These are phyloP conservation scores for Achlya flavicornis DNA, from an alignment of 2,888 invertebrate species.

Conservation along the genomic window DNA sequence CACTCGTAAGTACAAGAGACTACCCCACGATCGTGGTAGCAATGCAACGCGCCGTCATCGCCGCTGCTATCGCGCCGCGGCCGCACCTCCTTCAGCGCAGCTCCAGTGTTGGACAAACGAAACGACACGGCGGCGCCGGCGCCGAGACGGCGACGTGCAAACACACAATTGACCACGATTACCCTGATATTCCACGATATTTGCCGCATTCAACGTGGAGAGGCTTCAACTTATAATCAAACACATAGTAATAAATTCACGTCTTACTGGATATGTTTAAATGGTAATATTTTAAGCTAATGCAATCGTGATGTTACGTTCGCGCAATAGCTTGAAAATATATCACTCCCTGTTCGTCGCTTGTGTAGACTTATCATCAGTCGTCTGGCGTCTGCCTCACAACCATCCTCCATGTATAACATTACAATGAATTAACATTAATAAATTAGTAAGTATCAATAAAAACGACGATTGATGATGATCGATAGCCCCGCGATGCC, in stretches of 20 bases:
- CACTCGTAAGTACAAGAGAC: conserved; percentile 6
- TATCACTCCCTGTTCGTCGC: conserved; percentile 29
- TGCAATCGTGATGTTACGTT: conserved; percentile 35
- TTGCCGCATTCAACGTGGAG: conserved; percentile 33
- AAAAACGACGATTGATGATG: conserved; percentile 21
- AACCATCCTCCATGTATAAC: conserved; percentile 37
- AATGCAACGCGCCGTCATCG: background rate
- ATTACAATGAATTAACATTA: conserved; percentile 37
- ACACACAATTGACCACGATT: conserved; percentile 2
- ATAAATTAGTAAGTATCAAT: conserved; percentile 37
- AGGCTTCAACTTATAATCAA: conserved; percentile 43
- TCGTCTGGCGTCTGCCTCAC: conserved; percentile 37
- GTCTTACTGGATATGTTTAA: conserved; percentile 74
- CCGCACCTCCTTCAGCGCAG: background rate
- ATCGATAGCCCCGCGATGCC: conserved; percentile 7
- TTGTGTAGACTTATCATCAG: conserved; percentile 35
- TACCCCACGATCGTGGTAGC: conserved; percentile 3
- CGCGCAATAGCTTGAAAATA: conserved; percentile 35
- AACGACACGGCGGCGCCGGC: too few species aligned
- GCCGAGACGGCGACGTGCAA: background rate
- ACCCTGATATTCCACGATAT: conserved; percentile 8
- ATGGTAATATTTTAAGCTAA: conserved; percentile 63
- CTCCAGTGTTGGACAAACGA: background rate
- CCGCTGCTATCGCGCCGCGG: background rate
- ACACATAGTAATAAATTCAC: conserved; percentile 61